Conservation (phyloP, 2,113 vertebrate genomes). For the Oncorhynchus nerka region DNA sequence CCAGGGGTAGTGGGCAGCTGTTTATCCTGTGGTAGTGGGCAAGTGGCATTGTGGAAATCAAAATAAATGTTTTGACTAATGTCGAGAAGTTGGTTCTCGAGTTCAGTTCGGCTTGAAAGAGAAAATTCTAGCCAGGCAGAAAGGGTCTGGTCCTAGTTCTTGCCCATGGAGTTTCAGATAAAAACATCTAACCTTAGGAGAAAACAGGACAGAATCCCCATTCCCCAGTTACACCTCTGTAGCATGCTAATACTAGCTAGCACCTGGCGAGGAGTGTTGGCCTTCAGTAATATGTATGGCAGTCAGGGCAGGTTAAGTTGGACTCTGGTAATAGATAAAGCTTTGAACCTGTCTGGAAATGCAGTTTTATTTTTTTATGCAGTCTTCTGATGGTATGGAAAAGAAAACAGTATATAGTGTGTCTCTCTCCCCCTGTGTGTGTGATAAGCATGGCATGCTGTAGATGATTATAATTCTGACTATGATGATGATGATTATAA, state of each 20-base stretch:
- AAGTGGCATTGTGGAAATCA: too few relatives aligned
- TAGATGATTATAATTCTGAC: neutral
- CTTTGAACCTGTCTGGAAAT: neutral
- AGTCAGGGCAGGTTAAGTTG: neutral
- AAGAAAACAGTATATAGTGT: neutral
- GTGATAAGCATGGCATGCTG: neutral
- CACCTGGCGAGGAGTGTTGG: constrained; percentile 6
- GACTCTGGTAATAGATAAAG: neutral
- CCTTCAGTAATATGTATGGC: constrained; percentile 3
- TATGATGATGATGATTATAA: too few relatives aligned
- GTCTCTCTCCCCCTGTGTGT: constrained; percentile 3
- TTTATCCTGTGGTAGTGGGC: too few relatives aligned
- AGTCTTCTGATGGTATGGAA: neutral
- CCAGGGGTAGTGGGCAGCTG: too few relatives aligned
- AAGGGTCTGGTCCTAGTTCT: too few relatives aligned
- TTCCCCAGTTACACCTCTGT: constrained; percentile 1
- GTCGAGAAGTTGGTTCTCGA: too few relatives aligned
- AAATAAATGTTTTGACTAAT: too few relatives aligned
- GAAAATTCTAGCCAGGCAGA: too few relatives aligned
- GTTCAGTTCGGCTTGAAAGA: too few relatives aligned
- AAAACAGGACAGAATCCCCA: neutral
- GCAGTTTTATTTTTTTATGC: too few relatives aligned
- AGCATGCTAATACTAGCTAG: constrained; percentile 2
- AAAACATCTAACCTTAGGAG: constrained; percentile 14
- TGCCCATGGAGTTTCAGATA: too few relatives aligned